phyloP scores from a whole-genome alignment of 2,797 vertebrate species.

The Telmatherina bonti region DNA sequence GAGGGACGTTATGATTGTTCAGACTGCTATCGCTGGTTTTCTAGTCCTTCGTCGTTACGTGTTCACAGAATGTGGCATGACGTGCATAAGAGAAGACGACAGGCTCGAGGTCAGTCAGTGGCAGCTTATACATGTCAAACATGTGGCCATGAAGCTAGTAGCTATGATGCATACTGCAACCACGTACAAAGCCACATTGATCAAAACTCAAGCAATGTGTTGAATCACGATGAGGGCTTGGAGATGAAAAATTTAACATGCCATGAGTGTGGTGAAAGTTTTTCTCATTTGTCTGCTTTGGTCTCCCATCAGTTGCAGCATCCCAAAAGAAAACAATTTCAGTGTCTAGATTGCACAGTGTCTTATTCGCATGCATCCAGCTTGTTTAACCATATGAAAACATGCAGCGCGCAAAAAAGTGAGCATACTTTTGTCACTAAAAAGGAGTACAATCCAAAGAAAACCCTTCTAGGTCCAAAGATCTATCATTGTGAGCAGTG shows the following conservation, averaged over 20 bases:
- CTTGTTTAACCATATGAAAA: constrained; percentile 78
- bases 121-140: constrained; percentile 65
- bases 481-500: constrained; percentile 84
- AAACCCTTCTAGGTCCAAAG: constrained; percentile 86
- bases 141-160: constrained; percentile 69
- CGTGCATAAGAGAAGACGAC: constrained; percentile 69
- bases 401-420: constrained; percentile 61
- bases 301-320: constrained; percentile 81
- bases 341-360: constrained; percentile 77
- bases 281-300: constrained; percentile 78
- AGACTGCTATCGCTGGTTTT: constrained; percentile 81
- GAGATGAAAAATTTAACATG: constrained; percentile 74
- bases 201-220: constrained; percentile 46
- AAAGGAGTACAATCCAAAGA: constrained; percentile 84
- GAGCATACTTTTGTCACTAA: constrained; percentile 47
- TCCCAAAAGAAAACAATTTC: constrained; percentile 73
- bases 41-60: constrained; percentile 75
- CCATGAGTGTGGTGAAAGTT: constrained; percentile 76
- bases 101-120: constrained; percentile 66
- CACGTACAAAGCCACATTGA: constrained; percentile 68
- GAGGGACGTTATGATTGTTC: constrained; percentile 75
- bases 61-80: constrained; percentile 84
- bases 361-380: constrained; percentile 72
- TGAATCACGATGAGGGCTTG: constrained; percentile 57
- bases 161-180: constrained; percentile 58